Evolutionary conservation across 2,113 vertebrate genomes (phyloP).

Genomic region (Gila orcuttii): DNA sequence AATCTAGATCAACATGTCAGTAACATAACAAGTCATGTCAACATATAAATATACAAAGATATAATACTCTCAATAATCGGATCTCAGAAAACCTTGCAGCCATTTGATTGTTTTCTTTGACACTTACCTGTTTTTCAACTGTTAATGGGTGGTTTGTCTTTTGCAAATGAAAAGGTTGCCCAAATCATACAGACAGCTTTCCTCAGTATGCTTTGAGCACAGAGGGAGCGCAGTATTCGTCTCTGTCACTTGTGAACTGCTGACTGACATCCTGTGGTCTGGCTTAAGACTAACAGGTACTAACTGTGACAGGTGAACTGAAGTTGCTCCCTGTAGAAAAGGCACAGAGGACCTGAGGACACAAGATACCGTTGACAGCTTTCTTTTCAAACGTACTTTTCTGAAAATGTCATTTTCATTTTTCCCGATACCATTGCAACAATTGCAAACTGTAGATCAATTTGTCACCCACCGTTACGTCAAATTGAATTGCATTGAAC

Average conservation of each 20-base stretch:
- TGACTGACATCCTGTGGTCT: conserved; percentile 28
- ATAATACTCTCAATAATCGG: background rate
- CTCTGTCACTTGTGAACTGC: conserved; percentile 22
- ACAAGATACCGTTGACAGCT: conserved; percentile 23
- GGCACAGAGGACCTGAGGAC: conserved; percentile 31
- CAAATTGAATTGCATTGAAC: background rate
- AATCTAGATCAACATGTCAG: background rate
- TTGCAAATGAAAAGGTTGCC: conserved; percentile 35
- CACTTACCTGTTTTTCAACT: background rate
- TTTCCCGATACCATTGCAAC: background rate
- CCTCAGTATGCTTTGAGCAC: conserved; percentile 21
- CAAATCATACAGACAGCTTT: conserved; percentile 19
- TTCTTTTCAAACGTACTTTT: conserved; percentile 30
- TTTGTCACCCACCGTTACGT: background rate
- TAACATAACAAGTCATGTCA: background rate
- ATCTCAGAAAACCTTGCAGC: background rate
- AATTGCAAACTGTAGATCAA: background rate
- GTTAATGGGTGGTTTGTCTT: conserved; percentile 6
- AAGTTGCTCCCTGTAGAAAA: conserved; percentile 48
- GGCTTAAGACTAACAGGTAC: conserved; percentile 35
- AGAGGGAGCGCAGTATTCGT: background rate
- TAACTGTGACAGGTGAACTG: conserved; percentile 51
- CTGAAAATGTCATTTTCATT: background rate
- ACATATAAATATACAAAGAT: background rate
- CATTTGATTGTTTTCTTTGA: background rate